phyloP scores from a whole-genome alignment of 2,113 vertebrate species.

The Callorhinus ursinus region DNA sequence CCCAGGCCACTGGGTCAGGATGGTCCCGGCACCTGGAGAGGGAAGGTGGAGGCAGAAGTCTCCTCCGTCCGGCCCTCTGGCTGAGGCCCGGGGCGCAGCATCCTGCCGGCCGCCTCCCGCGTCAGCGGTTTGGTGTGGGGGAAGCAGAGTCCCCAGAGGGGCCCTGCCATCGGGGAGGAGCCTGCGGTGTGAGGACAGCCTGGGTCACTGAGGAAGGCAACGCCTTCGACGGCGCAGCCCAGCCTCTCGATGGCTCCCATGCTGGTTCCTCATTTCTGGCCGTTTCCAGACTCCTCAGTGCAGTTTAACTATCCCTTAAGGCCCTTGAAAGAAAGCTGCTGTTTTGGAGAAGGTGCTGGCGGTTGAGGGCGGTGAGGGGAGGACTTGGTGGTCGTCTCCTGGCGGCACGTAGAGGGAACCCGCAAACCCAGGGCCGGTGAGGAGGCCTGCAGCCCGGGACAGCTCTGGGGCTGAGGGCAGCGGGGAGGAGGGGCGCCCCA shows the following conservation, averaged over 20 bases:
- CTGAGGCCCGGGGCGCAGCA: neutral
- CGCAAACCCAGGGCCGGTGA: neutral
- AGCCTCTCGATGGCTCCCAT: too few relatives aligned
- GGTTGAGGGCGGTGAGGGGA: too few relatives aligned
- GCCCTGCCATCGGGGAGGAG: neutral
- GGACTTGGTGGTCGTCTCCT: neutral
- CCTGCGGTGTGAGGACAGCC: neutral
- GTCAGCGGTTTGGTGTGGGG: neutral
- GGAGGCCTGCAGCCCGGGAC: neutral
- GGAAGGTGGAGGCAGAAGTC: neutral
- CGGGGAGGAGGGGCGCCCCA: fast-evolving
- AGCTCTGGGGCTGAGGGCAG: neutral
- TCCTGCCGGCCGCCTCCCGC: neutral
- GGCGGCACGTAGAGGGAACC: neutral
- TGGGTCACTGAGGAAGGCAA: neutral
- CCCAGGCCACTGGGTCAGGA: neutral
- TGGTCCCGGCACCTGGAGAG: too few relatives aligned
- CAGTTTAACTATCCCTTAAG: too few relatives aligned
- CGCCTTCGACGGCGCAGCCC: neutral
- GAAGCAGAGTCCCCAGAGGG: neutral
- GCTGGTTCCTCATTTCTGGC: neutral
- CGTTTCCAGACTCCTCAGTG: fast-evolving
- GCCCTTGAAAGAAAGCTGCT: neutral
- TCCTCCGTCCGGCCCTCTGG: neutral
- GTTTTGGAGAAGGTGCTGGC: neutral